Conservation (phyloP, 2,113 vertebrate species). For the Corythornis vintsioides region DNA sequence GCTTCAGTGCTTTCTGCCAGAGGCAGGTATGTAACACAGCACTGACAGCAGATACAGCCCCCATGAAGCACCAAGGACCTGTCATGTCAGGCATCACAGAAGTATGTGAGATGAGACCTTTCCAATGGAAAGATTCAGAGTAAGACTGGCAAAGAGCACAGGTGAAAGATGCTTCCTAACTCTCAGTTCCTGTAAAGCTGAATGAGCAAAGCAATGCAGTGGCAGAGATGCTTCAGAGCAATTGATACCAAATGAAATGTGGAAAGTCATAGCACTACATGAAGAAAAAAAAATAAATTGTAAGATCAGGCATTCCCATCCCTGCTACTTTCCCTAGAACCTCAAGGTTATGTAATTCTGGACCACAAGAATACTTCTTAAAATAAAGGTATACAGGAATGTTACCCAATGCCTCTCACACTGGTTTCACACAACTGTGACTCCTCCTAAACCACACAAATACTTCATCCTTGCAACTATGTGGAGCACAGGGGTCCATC, state of each 20-base stretch:
- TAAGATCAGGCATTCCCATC: neutral
- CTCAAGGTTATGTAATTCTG: neutral
- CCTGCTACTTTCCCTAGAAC: neutral
- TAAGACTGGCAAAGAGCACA: neutral
- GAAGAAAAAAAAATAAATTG: neutral
- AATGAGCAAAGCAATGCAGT: neutral
- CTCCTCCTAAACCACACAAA: neutral
- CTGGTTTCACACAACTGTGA: neutral
- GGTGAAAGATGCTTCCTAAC: neutral
- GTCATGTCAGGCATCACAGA: neutral
- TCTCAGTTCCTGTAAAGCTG: neutral
- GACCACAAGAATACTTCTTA: neutral
- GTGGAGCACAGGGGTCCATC: neutral
- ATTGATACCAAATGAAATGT: too few relatives aligned
- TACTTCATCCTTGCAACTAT: neutral
- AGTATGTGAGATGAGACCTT: neutral
- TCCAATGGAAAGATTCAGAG: neutral
- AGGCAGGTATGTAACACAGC: neutral
- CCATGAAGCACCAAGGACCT: rapidly evolving
- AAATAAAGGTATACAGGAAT: neutral
- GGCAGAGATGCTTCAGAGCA: neutral
- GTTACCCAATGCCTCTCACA: neutral
- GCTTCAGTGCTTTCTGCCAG: neutral
- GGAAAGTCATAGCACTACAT: neutral
- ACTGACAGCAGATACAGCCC: neutral